phyloP scores from a whole-genome alignment of 2,113 vertebrate genomes.

The Pituophis catenifer region DNA sequence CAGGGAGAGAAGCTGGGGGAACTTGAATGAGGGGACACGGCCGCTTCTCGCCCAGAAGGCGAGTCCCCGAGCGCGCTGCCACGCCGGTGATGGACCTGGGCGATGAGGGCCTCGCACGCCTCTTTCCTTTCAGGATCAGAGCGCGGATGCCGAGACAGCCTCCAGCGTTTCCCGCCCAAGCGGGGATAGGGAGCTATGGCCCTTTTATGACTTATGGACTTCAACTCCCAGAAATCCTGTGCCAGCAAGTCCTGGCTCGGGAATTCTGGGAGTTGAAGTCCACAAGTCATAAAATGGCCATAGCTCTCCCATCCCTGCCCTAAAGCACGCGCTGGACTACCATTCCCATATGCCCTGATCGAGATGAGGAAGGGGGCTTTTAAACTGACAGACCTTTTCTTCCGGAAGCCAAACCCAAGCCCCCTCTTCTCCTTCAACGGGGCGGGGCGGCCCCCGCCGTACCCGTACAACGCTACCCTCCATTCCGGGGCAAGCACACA shows the following conservation, averaged over 20 bases:
- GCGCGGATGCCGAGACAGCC: neutral
- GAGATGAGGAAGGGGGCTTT: neutral
- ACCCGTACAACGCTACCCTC: too few relatives aligned
- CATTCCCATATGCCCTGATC: neutral
- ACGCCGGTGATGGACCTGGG: neutral
- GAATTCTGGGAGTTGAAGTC: neutral
- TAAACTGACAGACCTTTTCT: too few relatives aligned
- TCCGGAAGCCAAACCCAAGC: neutral
- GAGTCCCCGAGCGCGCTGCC: neutral
- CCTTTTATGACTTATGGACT: neutral
- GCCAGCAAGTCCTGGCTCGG: too few relatives aligned
- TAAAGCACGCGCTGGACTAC: neutral
- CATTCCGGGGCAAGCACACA: neutral
- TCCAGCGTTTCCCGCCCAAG: neutral
- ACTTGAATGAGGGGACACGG: neutral
- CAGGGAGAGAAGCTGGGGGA: neutral
- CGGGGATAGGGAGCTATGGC: neutral
- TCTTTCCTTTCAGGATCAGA: neutral
- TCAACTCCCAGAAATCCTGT: neutral
- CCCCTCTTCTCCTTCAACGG: too few relatives aligned
- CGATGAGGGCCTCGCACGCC: neutral
- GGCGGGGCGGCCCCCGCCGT: neutral
- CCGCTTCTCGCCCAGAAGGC: neutral
- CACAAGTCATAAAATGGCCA: neutral
- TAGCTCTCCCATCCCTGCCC: neutral